Evolutionary conservation across 2,113 vertebrate genomes (phyloP), one percentile per base, ranked within the genome.

Genomic region (Dipodomys ordii): DNA sequence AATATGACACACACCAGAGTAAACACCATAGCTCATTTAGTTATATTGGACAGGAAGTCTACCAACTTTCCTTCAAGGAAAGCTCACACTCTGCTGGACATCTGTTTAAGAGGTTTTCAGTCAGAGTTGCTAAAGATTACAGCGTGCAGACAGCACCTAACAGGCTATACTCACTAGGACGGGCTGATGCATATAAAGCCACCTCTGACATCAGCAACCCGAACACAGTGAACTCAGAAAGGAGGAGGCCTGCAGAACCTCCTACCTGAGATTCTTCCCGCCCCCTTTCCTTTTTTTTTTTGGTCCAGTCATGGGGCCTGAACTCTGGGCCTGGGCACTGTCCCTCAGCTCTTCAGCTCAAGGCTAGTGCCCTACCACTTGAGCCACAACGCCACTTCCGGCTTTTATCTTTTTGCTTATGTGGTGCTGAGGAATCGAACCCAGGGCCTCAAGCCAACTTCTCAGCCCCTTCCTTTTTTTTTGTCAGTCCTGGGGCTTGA

Each of bases 211-310:
- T 20, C 62, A 7, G 60, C 25, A 39, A 69, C 11, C 53, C 39
- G 69, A 83, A 87, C 80, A 64, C 62, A n/a, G 62, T 72, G 39
- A 35, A 82, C 11, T 81, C 46, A 87, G 19, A 57, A 49, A 44
- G 49, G 81, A 67, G 0, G 3, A 93, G 7, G 39, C 49, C 64
- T 4, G 72, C 1, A 93, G 30, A 91, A 97, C 97, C 57, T 97
- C 99, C 98, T 98, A 99, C 99, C 99, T 99, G 99, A 94, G 99
- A 98, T 98, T 99, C 99, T 91, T 99, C 39, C 39, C 5, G 39
- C 39, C 39, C 39, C 39, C 39, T 39, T 39, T 39, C 39, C 35
- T 4, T 39, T 39, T 39, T 39, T 39, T n/a, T n/a, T n/a, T n/a
- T n/a, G n/a, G 4, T 39, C n/a, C 39, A 39, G 39, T 39, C 39